Base-by-base conservation (phyloP, 2,888 invertebrate species). In the Hyposoter dolosus region DNA sequence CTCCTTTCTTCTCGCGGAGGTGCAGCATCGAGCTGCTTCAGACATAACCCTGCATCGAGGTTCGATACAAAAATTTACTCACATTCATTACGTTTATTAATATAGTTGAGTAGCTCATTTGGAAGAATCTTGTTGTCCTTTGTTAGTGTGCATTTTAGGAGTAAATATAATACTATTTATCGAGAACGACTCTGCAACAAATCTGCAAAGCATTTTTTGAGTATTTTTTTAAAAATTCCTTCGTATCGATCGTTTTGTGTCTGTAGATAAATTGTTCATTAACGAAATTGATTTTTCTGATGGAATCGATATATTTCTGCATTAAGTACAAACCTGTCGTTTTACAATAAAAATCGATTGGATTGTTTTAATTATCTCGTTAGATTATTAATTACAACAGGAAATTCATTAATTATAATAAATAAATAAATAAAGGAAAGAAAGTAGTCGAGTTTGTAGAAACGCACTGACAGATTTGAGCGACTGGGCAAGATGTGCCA, bases 1-100 rank as follows among this genome's bases (percentile, higher is more conserved):
- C 85, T 85, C 85, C 82, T 85, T 85, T 53, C 85, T 85, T 85
- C 85, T 85, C 82, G 85, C 85, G 82, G 85, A 85, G 85, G 85
- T 85, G 85, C 85, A 85, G 85, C 85, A 85, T 82, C 82, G 85
- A 71, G 85, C 85, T 85, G 85, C 82, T 85, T 85, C 85, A 82
- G 85, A 85, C 85, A 85, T 85, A 75, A 75, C 78, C 69, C 82
- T 85, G 79, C 82, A 85, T 75, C 79, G 85, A 85, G 85, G 85
- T 85, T 85, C 85, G 85, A 85, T 85, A 85, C 72, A 82, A 85
- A 71, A 79, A 45, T 85, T 85, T 82, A 28, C 28, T 60, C 79
- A 82, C 82, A 82, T 75, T 82, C 79, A 76, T 85, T 79, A 79
- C n/a, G 76, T 53, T 78, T 69, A 75, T 63, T 56, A 66, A 76